Evolutionary conservation across 2,113 vertebrate genomes (phyloP), one percentile per base, ranked within the genome.

Genomic region (Hystrix brachyura): DNA sequence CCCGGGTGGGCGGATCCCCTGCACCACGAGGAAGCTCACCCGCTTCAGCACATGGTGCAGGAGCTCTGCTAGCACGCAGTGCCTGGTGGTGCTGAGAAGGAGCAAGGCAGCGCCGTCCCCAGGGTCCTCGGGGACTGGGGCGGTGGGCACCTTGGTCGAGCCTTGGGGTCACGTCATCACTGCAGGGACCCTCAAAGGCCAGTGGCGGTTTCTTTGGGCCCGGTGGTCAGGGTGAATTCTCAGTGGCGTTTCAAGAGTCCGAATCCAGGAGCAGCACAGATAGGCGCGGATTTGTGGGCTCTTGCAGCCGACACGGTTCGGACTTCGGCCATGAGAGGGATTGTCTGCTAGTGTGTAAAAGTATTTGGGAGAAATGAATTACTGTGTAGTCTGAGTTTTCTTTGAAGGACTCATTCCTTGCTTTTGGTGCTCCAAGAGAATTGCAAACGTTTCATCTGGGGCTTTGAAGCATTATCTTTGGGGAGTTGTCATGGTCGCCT

Each of bases 1-100:
- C 72, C 72, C 12, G 25, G 97, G 48, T 97, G 98, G 32, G 72
- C 96, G 87, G 96, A 96, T 98, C 64, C 95, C 96, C 64, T 93
- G 95, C 74, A 96, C 97, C 88, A 93, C 89, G 96, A 97, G 97
- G 98, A 98, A 96, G 65, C 94, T 93, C 60, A n/a, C 98, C 72
- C 96, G 98, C 94, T 98, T 97, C 25, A 91, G 93, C 95, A 91
- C 94, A 95, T 71, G 0, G 67, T 95, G 13, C 97, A 98, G 55
- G 97, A 76, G 0, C 93, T 97, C n/a, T 97, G 74, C 94, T 29
- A 59, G 65, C 53, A 65, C 0, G 93, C 8, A 85, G 96, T 53
- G 92, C 97, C 3, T 85, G 97, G 43, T 96, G 0, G 78, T 97
- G 17, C 64, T 97, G 87, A 98, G 95, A 90, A 98, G 91, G 96